Base-by-base conservation (phyloP, 92 coral and sea anemone species). In the Nematostella vectensis region DNA sequence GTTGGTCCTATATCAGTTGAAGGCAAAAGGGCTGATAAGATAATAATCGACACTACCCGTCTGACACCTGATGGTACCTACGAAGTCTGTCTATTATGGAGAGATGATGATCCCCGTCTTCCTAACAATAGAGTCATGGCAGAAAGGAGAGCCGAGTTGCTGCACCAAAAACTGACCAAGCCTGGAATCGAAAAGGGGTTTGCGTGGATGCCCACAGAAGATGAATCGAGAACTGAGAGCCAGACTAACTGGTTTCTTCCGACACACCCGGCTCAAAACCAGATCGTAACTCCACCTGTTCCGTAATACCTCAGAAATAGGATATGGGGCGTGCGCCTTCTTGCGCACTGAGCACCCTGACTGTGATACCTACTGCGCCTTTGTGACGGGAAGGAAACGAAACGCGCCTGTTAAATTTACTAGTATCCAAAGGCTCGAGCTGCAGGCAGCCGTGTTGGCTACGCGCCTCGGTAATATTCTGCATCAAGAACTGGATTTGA, bases 11-110 rank as follows among this genome's bases (percentile, higher is more conserved):
- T 62, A 27, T 70, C 72, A 22, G 56, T 63, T 16, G 72, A 54
- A 49, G 72, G 62, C 39, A 69, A n/a, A 31, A 9, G 68, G 22
- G 69, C 69, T 6, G 29, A 22, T 52, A 25, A 45, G 27, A 39
- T 69, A 43, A 39, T 69, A 43, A 55, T 39, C 19, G 65, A 75
- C 29, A 59, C 77, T 31, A 67, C 70, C 2, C 45, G 42, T 9
- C 38, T 52, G 2, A 59, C 47, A 19, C 29, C 31, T 16, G 62
- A 54, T 25, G 71, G 71, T 16, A 61, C 37, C 20, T 75, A 69
- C 31, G 71, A 76, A 62, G 77, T 76, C 12, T 65, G 78, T 38
- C 43, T 75, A 47, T 48, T 68, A 8, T 74, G 57, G 68, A 65
- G 31, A 48, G 29, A 57, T 4, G 56, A 47, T 38, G 26, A 55